A percentile compares a stretch with the other conserved stretches of the same genome.
phyloP scores from a whole-genome alignment of 2,888 invertebrate genomes.

The Rhimphoctona megacephalus region DNA sequence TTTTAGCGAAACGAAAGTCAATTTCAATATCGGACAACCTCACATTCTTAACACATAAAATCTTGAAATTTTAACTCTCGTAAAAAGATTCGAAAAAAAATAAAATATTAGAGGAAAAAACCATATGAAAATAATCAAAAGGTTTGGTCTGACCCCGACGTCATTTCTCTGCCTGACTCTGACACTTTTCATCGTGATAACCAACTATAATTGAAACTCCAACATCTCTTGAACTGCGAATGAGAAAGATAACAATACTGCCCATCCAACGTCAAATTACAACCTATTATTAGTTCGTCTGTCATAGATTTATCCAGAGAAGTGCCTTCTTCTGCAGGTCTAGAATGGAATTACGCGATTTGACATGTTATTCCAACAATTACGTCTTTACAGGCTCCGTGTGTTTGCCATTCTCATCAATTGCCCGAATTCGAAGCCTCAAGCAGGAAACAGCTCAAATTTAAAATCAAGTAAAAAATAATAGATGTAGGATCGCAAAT shows the following conservation, averaged over 20 bases:
- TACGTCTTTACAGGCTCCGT: neutral
- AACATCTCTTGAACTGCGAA: neutral
- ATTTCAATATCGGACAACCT: constrained; percentile 23
- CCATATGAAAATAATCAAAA: neutral
- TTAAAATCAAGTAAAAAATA: neutral
- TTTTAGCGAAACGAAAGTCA: constrained; percentile 51
- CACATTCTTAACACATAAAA: neutral
- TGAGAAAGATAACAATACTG: constrained; percentile 19
- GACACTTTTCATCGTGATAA: neutral
- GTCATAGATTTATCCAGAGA: constrained; percentile 29
- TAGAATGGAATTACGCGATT: neutral
- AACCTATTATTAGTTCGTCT: constrained; percentile 20
- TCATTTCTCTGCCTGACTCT: neutral
- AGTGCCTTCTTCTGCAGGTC: neutral
- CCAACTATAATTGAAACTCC: neutral
- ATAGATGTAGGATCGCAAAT: neutral
- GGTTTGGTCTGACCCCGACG: neutral
- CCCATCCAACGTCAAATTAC: constrained; percentile 57
- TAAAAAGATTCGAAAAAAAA: neutral
- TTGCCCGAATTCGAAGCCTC: neutral
- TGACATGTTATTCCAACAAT: neutral
- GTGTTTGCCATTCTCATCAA: neutral
- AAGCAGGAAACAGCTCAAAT: too few species aligned
- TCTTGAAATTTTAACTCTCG: neutral
- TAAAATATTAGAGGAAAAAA: neutral